phyloP scores from a whole-genome alignment of 2,888 invertebrate species.

The Eupeodes luniger region DNA sequence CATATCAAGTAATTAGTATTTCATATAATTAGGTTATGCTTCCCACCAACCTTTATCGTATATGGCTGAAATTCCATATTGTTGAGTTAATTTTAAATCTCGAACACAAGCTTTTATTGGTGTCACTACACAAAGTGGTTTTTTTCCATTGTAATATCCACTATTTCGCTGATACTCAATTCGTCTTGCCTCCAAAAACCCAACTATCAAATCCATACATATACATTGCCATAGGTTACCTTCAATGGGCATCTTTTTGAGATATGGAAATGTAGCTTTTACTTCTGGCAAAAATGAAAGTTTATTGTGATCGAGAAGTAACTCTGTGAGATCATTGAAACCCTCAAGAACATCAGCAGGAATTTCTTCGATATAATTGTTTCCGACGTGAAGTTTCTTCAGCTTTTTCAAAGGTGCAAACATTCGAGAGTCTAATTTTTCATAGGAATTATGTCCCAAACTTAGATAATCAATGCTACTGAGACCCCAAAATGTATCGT shows the following conservation, averaged over 20 bases:
- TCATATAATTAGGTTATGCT: neutral
- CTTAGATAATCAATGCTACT: constrained; percentile 81
- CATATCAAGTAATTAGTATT: neutral
- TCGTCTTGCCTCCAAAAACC: constrained; percentile 77
- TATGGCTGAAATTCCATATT: constrained; percentile 78
- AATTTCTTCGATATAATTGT: constrained; percentile 80
- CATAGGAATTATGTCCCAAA: constrained; percentile 80
- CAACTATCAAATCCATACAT: constrained; percentile 79
- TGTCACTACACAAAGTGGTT: constrained; percentile 81
- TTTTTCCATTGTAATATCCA: constrained; percentile 80
- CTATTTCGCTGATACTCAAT: constrained; percentile 79
- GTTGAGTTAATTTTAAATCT: constrained; percentile 77
- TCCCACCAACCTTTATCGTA: constrained; percentile 77
- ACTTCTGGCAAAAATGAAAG: constrained; percentile 80
- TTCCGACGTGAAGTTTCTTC: constrained; percentile 80
- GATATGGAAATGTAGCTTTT: constrained; percentile 78
- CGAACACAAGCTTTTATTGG: constrained; percentile 79
- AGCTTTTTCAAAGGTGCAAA: constrained; percentile 80
- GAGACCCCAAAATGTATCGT: constrained; percentile 79
- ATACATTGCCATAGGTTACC: constrained; percentile 84
- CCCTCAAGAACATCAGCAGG: constrained; percentile 78
- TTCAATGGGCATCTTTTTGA: constrained; percentile 80
- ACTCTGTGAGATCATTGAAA: constrained; percentile 78
- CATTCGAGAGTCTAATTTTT: constrained; percentile 79
- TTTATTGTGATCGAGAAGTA: constrained; percentile 82